A percentile compares a stretch with the other conserved stretches of the same genome.
Evolutionary conservation across 2,888 invertebrate genomes (phyloP).

Genomic region (Lottia gigantea): DNA sequence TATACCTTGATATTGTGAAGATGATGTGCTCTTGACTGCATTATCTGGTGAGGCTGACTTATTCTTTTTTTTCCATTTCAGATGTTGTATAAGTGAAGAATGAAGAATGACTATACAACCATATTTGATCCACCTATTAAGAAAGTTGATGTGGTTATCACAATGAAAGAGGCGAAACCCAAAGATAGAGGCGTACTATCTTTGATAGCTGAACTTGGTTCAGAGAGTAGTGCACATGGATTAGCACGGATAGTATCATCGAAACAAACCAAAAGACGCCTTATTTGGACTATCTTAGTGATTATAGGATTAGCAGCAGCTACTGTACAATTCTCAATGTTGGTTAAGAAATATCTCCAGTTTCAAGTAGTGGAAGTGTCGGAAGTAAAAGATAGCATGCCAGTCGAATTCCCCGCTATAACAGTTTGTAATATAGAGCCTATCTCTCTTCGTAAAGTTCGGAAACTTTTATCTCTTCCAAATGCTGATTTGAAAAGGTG

Average conservation of each 20-base stretch:
- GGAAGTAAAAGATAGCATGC: slow-evolving; percentile 52
- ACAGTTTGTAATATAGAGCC: slow-evolving; percentile 59
- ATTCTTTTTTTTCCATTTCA: too few species aligned
- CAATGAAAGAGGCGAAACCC: neutral
- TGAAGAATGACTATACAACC: too few species aligned
- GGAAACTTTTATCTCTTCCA: slow-evolving; percentile 26
- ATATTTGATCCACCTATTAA: too few species aligned
- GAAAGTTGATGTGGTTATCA: neutral
- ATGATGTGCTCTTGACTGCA: too few species aligned
- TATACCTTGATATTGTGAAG: too few species aligned
- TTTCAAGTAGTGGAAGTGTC: slow-evolving; percentile 53
- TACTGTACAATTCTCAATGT: slow-evolving; percentile 48
- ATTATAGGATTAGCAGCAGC: slow-evolving; percentile 54
- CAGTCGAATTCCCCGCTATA: slow-evolving; percentile 54
- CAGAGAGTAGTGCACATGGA: slow-evolving; percentile 57
- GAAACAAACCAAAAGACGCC: slow-evolving; percentile 43
- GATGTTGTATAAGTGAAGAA: too few species aligned
- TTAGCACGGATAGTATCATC: slow-evolving; percentile 53
- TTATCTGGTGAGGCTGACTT: too few species aligned
- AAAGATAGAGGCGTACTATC: slow-evolving; percentile 29
- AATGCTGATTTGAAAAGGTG: slow-evolving; percentile 35
- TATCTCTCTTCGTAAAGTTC: slow-evolving; percentile 49
- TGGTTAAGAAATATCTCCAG: slow-evolving; percentile 49
- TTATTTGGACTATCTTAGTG: slow-evolving; percentile 51
- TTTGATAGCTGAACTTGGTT: slow-evolving; percentile 49